Evolutionary conservation across 37 sponge, comb jelly and placozoan genomes (phyloP).

Genomic region (Beroe forskalii): DNA sequence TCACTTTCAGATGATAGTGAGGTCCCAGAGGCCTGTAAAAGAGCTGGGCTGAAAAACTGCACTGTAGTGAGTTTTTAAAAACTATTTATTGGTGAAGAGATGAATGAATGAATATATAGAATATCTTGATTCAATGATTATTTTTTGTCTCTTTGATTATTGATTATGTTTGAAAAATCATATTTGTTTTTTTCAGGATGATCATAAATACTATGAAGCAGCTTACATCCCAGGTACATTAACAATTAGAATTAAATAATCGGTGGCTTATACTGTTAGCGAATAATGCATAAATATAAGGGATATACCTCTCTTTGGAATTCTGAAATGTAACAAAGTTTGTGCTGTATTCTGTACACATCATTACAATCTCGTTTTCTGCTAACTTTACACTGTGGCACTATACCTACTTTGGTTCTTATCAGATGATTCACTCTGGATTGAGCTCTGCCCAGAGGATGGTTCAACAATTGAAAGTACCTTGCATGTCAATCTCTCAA

Average conservation of each 20-base stretch:
- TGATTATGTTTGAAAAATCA: background rate
- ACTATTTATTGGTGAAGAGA: too few species aligned
- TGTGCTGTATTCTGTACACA: background rate
- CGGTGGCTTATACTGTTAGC: too few species aligned
- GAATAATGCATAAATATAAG: too few species aligned
- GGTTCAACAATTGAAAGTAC: background rate
- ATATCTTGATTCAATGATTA: too few species aligned
- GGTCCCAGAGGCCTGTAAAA: background rate
- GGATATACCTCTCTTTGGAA: too few species aligned
- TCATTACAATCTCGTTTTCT: too few species aligned
- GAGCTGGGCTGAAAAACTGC: background rate
- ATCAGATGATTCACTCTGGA: slow-evolving; percentile 25
- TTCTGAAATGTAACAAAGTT: background rate
- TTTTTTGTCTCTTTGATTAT: too few species aligned
- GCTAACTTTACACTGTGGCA: too few species aligned
- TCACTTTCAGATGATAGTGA: background rate
- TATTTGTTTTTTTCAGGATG: slow-evolving; percentile 11
- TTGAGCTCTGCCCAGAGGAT: background rate
- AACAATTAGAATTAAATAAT: background rate
- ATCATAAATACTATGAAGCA: slow-evolving; percentile 32
- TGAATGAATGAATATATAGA: too few species aligned
- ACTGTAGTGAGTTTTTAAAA: background rate
- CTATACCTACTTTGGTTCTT: too few species aligned
- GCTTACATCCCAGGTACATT: background rate
- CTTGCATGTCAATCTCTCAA: background rate